Evolutionary conservation across 1,140 invertebrate species (phyloP).

Genomic region (Heterodera carotae): DNA sequence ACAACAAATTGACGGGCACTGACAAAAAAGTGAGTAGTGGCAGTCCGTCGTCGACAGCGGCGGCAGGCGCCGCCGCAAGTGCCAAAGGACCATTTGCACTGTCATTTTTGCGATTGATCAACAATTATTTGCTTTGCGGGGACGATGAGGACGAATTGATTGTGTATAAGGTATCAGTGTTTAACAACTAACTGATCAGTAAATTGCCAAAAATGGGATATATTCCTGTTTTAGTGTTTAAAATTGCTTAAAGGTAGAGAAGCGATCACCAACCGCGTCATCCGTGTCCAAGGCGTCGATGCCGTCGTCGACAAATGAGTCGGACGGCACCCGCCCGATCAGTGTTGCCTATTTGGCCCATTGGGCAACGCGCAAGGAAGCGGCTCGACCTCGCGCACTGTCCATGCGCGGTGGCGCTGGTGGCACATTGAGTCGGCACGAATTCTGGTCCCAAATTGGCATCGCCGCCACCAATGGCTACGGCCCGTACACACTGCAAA

Average conservation of each 20-base stretch:
- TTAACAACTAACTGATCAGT: background rate
- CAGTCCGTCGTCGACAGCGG: no score
- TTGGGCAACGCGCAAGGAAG: constrained; percentile 65
- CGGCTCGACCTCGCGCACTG: background rate
- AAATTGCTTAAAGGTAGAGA: constrained; percentile 8
- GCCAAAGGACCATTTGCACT: constrained; percentile 76
- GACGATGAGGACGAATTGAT: constrained; percentile 82
- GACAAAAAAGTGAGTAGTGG: constrained; percentile 73
- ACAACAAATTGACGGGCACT: constrained; percentile 70
- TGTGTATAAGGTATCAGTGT: constrained; percentile 78
- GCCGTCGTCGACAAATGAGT: constrained; percentile 6
- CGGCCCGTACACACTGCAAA: constrained; percentile 60
- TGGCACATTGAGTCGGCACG: no score
- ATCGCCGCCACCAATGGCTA: background rate
- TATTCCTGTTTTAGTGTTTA: no score
- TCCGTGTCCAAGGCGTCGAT: background rate
- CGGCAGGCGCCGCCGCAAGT: background rate
- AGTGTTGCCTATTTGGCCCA: constrained; percentile 25
- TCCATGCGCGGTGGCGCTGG: background rate
- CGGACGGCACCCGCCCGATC: background rate
- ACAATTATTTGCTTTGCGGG: constrained; percentile 82
- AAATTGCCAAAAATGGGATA: background rate
- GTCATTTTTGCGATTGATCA: constrained; percentile 82
- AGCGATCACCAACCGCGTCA: background rate
- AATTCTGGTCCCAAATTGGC: constrained; percentile 10